Evolutionary conservation across 2,113 vertebrate genomes (phyloP).

Genomic region (Synchiropus splendidus): DNA sequence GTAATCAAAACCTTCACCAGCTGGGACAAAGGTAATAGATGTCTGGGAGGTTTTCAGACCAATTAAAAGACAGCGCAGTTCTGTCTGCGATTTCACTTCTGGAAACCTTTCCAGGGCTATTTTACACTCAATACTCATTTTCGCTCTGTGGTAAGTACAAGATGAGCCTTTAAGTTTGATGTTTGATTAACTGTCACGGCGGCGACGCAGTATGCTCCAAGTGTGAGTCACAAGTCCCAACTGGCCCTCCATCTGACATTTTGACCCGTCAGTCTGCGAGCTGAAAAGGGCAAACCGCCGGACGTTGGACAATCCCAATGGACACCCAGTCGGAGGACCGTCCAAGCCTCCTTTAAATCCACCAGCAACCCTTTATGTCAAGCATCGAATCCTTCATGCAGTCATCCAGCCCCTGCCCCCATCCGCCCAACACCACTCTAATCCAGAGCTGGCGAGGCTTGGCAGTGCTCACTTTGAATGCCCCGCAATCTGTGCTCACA

Average conservation of each 20-base stretch:
- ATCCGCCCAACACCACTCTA: conserved; percentile 19
- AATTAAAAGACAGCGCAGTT: too few relatives aligned
- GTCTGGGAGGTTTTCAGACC: too few relatives aligned
- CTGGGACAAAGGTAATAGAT: too few relatives aligned
- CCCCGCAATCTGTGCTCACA: conserved; percentile 59
- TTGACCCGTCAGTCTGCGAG: conserved; percentile 24
- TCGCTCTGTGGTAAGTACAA: too few relatives aligned
- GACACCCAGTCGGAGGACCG: conserved; percentile 8
- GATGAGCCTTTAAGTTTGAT: too few relatives aligned
- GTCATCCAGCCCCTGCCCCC: conserved; percentile 6
- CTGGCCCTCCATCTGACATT: conserved; percentile 11
- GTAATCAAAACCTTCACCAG: too few relatives aligned
- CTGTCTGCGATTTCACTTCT: too few relatives aligned
- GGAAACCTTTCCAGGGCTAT: too few relatives aligned
- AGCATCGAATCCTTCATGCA: conserved; percentile 14
- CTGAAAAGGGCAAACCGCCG: conserved; percentile 26
- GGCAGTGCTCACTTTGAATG: conserved; percentile 47
- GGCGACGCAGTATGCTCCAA: too few relatives aligned
- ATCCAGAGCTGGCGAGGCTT: conserved; percentile 33
- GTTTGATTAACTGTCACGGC: not conserved
- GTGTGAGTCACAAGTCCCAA: too few relatives aligned
- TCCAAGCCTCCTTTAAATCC: conserved; percentile 9
- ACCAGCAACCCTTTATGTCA: conserved; percentile 19
- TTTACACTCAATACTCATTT: too few relatives aligned
- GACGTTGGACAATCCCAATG: conserved; percentile 15